phyloP scores from a whole-genome alignment of 2,888 invertebrate species.

The Dione vanillae region DNA sequence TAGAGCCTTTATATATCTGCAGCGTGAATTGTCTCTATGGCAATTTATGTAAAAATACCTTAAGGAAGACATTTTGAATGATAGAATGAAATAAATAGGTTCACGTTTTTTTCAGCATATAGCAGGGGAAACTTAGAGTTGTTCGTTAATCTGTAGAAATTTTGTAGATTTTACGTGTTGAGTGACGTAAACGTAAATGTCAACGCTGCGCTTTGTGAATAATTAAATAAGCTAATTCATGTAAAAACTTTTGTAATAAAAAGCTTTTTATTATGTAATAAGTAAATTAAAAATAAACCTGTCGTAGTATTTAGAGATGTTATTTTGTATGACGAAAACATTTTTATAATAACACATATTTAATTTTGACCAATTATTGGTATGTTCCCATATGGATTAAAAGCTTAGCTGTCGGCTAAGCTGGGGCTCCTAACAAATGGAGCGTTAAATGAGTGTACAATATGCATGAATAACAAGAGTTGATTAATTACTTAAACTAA shows the following conservation, averaged over 20 bases:
- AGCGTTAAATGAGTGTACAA: conserved; percentile 24
- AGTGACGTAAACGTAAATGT: too few relatives aligned
- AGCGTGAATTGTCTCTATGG: background rate
- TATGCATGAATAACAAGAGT: conserved; percentile 15
- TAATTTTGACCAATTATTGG: conserved; percentile 1
- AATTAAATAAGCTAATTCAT: too few relatives aligned
- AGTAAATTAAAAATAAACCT: too few relatives aligned
- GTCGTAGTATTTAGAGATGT: too few relatives aligned
- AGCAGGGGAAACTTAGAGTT: too few relatives aligned
- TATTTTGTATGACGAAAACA: too few relatives aligned
- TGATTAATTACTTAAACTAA: conserved; percentile 30
- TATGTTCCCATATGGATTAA: conserved; percentile 21
- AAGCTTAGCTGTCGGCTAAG: conserved; percentile 19
- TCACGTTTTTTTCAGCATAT: background rate
- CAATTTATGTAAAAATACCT: background rate
- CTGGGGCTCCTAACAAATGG: conserved; percentile 23
- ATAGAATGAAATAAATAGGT: background rate
- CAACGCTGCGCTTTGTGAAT: too few relatives aligned
- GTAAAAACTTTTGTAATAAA: too few relatives aligned
- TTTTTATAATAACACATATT: too few relatives aligned
- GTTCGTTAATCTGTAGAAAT: too few relatives aligned
- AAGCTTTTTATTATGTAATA: too few relatives aligned
- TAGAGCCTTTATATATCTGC: conserved; percentile 3
- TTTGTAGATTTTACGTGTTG: too few relatives aligned
- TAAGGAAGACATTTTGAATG: background rate